Evolutionary conservation across 1,140 invertebrate species (phyloP).

Genomic region (Drusus annulatus): DNA sequence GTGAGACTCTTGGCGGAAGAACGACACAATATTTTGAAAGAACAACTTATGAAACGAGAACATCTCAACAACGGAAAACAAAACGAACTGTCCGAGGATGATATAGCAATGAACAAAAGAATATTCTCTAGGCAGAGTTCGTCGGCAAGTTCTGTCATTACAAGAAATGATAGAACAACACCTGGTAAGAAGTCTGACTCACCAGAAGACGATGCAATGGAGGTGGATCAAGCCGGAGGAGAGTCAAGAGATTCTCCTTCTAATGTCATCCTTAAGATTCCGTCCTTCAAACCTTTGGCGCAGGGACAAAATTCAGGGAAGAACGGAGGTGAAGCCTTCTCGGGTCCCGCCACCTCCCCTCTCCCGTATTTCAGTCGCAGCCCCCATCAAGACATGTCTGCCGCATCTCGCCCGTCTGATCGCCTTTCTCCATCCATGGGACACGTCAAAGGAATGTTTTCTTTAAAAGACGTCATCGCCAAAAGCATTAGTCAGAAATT

Average conservation of each 20-base stretch:
- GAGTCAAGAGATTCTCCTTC: constrained; percentile 67
- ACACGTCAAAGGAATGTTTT: constrained; percentile 69
- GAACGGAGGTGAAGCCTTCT: constrained; percentile 74
- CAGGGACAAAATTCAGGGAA: constrained; percentile 72
- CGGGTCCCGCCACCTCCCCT: constrained; percentile 66
- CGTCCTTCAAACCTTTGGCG: constrained; percentile 88
- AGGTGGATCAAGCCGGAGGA: constrained; percentile 62
- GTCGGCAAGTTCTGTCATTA: constrained; percentile 63
- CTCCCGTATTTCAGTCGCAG: constrained; percentile 61
- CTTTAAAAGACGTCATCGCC: constrained; percentile 83
- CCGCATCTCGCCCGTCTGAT: constrained; percentile 65
- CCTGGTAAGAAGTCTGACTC: constrained; percentile 58
- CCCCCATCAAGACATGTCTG: constrained; percentile 72
- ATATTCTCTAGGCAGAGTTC: constrained; percentile 63
- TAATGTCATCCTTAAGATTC: constrained; percentile 90
- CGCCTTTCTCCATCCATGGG: constrained; percentile 67
- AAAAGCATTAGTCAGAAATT: constrained; percentile 92
- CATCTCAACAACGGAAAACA: constrained; percentile 61
- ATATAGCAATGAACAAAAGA: constrained; percentile 54
- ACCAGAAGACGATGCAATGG: constrained; percentile 59
- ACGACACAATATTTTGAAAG: constrained; percentile 59
- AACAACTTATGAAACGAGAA: constrained; percentile 62
- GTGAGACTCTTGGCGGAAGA: constrained; percentile 73
- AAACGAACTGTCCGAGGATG: constrained; percentile 64
- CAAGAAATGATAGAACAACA: constrained; percentile 58